These are phyloP conservation scores for Tetramorium bicarinatum DNA, from an alignment of 2,888 invertebrate species.

Conservation along the genomic window DNA sequence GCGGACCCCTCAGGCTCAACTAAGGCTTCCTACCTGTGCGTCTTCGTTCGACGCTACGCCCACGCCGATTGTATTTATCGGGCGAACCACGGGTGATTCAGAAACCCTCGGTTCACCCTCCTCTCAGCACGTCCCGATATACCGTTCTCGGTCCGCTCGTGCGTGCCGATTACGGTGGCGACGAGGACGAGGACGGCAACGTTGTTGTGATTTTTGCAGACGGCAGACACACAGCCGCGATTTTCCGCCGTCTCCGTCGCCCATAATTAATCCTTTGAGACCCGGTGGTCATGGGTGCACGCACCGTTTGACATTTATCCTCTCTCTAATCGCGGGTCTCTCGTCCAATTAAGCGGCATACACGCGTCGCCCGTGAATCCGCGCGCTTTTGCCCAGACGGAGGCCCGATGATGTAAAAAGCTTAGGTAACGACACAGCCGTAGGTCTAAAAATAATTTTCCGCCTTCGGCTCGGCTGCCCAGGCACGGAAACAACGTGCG, in stretches of 20 bases:
- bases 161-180: constrained; percentile 6
- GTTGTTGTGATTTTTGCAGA: constrained; percentile 40
- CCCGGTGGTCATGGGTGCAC: constrained; percentile 37
- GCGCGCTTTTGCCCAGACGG: constrained; percentile 41
- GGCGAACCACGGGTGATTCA: constrained; percentile 26
- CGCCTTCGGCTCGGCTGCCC: constrained; percentile 7
- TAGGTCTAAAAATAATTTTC: constrained; percentile 40
- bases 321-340: constrained; percentile 36
- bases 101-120: not conserved
- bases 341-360: constrained; percentile 35
- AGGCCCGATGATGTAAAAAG: constrained; percentile 47
- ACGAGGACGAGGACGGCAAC: not conserved
- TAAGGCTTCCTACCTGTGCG: constrained; percentile 43
- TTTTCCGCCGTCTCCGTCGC: constrained; percentile 48
- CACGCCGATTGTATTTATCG: constrained; percentile 43
- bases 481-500: not conserved
- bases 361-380: constrained; percentile 20
- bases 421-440: constrained; percentile 38
- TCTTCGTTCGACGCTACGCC: constrained; percentile 54
- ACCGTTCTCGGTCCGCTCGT: constrained; percentile 8
- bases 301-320: constrained; percentile 56
- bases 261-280: constrained; percentile 55
- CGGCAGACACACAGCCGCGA: constrained; percentile 28
- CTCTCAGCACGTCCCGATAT: constrained; percentile 4
- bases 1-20: constrained; percentile 50